A percentile compares a stretch with the other conserved stretches of the same genome.
phyloP scores from a whole-genome alignment of 2,113 vertebrate species.

The Sialia sialis region DNA sequence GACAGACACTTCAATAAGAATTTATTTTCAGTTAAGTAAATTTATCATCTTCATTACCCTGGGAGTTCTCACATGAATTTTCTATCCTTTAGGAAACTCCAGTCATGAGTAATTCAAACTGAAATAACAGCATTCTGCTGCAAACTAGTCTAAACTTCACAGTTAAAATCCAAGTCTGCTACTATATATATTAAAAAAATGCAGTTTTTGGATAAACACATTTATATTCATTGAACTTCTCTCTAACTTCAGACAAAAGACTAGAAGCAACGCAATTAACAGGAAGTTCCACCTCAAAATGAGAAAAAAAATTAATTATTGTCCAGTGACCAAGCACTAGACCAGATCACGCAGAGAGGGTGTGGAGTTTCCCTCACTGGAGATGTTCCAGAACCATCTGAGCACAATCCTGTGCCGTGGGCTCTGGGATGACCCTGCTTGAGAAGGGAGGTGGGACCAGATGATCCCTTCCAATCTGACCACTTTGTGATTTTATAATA shows the following conservation, averaged over 20 bases:
- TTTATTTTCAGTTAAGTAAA: neutral
- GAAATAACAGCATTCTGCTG: neutral
- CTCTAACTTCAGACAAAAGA: neutral
- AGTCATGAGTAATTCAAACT: neutral
- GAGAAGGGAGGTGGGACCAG: neutral
- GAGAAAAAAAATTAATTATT: neutral
- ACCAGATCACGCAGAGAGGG: neutral
- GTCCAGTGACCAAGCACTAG: fast-evolving
- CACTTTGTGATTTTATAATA: neutral
- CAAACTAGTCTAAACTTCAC: neutral
- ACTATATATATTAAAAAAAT: neutral
- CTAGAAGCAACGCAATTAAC: neutral
- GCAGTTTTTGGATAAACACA: neutral
- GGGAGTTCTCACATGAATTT: neutral
- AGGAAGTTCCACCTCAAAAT: neutral
- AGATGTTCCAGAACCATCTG: fast-evolving
- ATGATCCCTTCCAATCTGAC: neutral
- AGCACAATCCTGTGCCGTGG: neutral
- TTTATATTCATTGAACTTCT: neutral
- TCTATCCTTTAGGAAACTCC: neutral
- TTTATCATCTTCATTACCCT: neutral
- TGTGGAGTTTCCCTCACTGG: neutral
- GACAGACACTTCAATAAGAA: neutral
- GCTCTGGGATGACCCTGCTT: neutral
- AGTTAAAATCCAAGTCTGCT: neutral